Base-by-base conservation (phyloP, 2,113 vertebrate species). In the Chiloscyllium plagiosum region DNA sequence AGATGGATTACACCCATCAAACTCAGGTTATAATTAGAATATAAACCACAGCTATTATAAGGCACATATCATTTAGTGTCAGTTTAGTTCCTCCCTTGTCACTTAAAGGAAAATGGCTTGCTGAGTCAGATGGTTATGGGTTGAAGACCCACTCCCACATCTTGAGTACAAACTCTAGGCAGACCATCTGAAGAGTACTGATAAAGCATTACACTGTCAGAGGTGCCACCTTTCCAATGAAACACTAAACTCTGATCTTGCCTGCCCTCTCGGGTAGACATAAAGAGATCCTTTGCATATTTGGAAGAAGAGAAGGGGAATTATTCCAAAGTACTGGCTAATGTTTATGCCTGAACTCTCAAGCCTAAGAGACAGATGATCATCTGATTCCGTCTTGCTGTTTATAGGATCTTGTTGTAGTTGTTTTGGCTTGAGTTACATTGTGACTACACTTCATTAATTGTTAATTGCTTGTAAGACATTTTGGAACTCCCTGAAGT, bases 41-140 rank as follows among this genome's bases (percentile, higher is more conserved):
- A 50, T 26, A 72, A 95, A 47, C 94, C 94, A 76, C 69, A 76
- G 68, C 94, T 95, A 95, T 95, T 76, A 50, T 72, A 52, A 95
- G 94, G 42, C 94, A 95, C 37, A 47, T 76, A 72, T 95, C n/a
- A 66, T 93, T 93, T 89, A 89, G n/a, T 93, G 89, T 20, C 80
- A 83, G 76, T 65, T 92, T 61, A 92, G 89, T 93, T 93, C 89
- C 56, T 93, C 89, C 89, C 89, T 93, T 93, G 66, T 93, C 61
- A 66, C 29, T 93, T 93, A 66, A 93, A 93, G 19, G 56, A n/a
- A 68, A 65, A 17, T 65, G 56, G 13, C 65, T 90, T 2, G 15
- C 61, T 61, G 33, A 65, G 56, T 92, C 52, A 61, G 50, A 29
- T 29, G 2, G 87, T 90, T 90, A 26, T 19, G 52, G 52, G 47